Conservation (phyloP, 2,888 invertebrate species). For the Orchesellides sinensis region DNA sequence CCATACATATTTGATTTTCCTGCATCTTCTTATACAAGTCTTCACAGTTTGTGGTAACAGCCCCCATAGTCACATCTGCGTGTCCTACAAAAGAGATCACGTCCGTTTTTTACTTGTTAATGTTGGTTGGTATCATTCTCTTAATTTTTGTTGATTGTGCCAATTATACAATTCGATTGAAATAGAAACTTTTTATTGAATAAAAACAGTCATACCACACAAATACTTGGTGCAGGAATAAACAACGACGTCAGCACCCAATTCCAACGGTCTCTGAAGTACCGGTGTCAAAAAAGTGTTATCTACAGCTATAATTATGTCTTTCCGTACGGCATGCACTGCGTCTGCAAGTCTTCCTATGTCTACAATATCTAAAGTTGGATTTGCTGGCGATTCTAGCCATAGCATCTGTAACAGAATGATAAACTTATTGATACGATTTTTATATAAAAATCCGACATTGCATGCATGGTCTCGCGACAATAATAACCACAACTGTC, state of each 20-base stretch:
- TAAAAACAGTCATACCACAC: slow-evolving; percentile 79
- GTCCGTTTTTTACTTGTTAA: too few relatives aligned
- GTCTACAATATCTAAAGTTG: slow-evolving; percentile 80
- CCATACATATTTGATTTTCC: slow-evolving; percentile 79
- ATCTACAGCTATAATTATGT: slow-evolving; percentile 79
- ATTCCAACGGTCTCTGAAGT: slow-evolving; percentile 79
- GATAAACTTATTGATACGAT: too few relatives aligned
- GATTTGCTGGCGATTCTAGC: slow-evolving; percentile 82
- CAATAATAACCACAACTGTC: too few relatives aligned
- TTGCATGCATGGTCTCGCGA: too few relatives aligned
- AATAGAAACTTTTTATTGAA: not conserved
- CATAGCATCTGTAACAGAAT: slow-evolving; percentile 78
- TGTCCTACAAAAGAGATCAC: slow-evolving; percentile 12
- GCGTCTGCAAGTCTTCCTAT: slow-evolving; percentile 78
- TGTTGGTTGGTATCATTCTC: too few relatives aligned
- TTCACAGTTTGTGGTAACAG: slow-evolving; percentile 78
- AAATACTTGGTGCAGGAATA: slow-evolving; percentile 82
- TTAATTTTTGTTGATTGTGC: too few relatives aligned
- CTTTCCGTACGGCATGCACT: slow-evolving; percentile 75
- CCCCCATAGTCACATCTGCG: slow-evolving; percentile 81
- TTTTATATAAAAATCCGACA: too few relatives aligned
- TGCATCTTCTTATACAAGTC: slow-evolving; percentile 78
- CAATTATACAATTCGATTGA: too few relatives aligned
- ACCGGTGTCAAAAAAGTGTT: slow-evolving; percentile 78
- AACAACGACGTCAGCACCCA: slow-evolving; percentile 81